phyloP scores from a whole-genome alignment of 2,113 vertebrate genomes.

The Lagopus leucura region DNA sequence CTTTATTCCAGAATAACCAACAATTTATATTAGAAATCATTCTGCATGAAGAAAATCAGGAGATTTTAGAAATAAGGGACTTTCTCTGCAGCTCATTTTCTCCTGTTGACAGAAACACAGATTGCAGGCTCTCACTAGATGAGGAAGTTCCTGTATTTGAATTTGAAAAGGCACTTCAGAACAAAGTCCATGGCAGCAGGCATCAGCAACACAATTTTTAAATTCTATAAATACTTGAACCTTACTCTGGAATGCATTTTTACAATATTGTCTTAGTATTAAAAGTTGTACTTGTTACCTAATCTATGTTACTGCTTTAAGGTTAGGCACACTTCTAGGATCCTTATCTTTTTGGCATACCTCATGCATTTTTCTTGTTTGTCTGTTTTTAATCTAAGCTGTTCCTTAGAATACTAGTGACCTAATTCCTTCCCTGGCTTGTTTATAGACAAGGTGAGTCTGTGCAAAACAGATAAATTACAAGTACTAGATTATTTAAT shows the following conservation, averaged over 20 bases:
- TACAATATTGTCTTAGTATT: not conserved
- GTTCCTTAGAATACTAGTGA: not conserved
- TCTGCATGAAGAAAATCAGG: not conserved
- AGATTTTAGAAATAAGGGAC: not conserved
- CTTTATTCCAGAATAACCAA: not conserved
- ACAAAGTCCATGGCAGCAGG: not conserved
- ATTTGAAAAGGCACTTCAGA: not conserved
- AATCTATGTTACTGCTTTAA: not conserved
- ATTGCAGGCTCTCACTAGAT: not conserved
- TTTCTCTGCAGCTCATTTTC: not conserved
- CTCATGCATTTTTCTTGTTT: not conserved
- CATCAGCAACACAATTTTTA: not conserved
- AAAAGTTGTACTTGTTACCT: not conserved
- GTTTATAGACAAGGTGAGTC: not conserved
- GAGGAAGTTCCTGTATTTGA: not conserved
- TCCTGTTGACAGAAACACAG: not conserved
- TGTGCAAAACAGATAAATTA: not conserved
- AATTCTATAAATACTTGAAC: slow-evolving; percentile 6
- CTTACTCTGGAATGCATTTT: not conserved
- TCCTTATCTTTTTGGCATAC: slow-evolving; percentile 1
- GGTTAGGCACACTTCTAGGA: not conserved
- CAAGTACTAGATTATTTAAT: not conserved
- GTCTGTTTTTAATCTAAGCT: not conserved
- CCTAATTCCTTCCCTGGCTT: not conserved
- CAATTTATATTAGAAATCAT: not conserved